Base-by-base conservation (phyloP, 2,113 vertebrate genomes). In the Garra rufa region DNA sequence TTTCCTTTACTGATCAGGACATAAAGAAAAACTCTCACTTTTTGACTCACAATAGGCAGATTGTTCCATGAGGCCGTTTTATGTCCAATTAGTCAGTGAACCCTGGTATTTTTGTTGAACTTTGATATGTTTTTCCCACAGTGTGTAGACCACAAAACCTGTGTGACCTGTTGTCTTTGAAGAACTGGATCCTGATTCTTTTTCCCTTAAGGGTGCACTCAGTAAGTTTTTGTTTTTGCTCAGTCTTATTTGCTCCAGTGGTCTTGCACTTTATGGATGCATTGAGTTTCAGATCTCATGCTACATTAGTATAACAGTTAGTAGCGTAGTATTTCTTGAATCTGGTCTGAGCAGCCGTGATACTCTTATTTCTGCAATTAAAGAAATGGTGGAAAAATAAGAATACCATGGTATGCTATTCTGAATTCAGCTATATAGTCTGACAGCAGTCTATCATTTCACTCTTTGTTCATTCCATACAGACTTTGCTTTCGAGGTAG, bases 141-240 rank as follows among this genome's bases (percentile, higher is more conserved):
- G 28, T 38, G 2, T 52, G 46, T 50, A 24, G 6, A n/a, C 63
- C 19, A 82, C 28, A 24, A 50, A 81, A 70, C 46, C 21, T 11
- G 46, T 38, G 46, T 52, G 80, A 82, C 65, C 65, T 38, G 75
- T 52, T 15, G 43, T 81, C 21, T 70, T 34, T 38, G 48, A 52
- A 80, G 21, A 14, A 80, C 77, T 80, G 41, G 15, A 48, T 79
- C 38, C 1, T 43, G 24, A 26, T 63, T 17, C 15, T 55, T 55
- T 81, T 50, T 55, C 24, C 34, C 19, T 59, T 38, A 14, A 57
- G 4, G 46, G 19, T 21, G 11, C 28, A 21, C 30, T 57, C 48
- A 41, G 71, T 48, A 14, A 3, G 28, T 55, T 77, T 57, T 34
- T 24, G 17, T 8, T 41, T 70, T 30, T 70, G 28, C 13, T 41